Conservation (phyloP, 2,113 vertebrate genomes). For the Cercopithecus mona region DNA sequence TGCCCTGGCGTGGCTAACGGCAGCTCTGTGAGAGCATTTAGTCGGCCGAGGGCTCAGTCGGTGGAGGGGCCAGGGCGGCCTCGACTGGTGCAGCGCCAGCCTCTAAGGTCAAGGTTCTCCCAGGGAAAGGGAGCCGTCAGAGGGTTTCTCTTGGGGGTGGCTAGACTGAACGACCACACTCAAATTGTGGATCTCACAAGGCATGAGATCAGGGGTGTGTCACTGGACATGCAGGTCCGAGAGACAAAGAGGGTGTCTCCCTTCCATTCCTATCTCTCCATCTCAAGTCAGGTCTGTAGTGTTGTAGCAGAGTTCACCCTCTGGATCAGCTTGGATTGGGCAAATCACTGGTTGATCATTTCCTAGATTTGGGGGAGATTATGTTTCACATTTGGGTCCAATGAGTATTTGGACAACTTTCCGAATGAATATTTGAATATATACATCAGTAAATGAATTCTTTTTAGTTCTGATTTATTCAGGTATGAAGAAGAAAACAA, state of each 20-base stretch:
- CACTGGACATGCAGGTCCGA: not conserved
- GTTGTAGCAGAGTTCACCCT: not conserved
- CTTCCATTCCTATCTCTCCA: not conserved
- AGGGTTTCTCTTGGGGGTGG: not conserved
- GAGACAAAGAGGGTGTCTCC: not conserved
- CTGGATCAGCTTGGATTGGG: not conserved
- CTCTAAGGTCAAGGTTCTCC: not conserved
- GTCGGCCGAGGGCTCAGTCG: fast-evolving
- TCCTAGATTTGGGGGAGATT: not conserved
- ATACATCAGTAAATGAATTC: not conserved
- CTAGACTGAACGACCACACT: not conserved
- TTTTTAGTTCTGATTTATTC: not conserved
- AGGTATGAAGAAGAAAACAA: not conserved
- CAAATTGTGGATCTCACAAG: not conserved
- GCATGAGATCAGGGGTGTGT: not conserved
- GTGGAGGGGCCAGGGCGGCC: not conserved
- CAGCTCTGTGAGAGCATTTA: not conserved
- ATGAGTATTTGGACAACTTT: not conserved
- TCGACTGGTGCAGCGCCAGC: not conserved
- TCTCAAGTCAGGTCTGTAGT: not conserved
- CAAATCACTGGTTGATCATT: not conserved
- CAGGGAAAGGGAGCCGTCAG: not conserved
- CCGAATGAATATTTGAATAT: not conserved
- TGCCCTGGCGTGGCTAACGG: not conserved
- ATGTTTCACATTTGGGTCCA: not conserved